A percentile compares a stretch with the other conserved stretches of the same genome.
These are phyloP conservation scores for Heteromurus nitidus DNA, from an alignment of 2,888 invertebrate species.

Conservation along the genomic window DNA sequence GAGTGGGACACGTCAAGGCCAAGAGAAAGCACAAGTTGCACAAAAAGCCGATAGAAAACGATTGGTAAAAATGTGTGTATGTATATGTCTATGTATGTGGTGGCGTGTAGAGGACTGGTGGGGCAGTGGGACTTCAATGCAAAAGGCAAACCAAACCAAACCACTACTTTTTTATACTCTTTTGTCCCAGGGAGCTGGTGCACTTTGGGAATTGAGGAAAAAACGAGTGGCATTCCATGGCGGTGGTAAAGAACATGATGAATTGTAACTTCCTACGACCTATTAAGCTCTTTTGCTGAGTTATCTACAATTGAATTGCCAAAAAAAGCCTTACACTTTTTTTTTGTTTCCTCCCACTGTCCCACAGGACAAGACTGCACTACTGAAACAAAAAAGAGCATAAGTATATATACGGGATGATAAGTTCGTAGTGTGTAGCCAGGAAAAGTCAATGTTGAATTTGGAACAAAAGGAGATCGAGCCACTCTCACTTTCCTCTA, in stretches of 20 bases:
- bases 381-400: background rate
- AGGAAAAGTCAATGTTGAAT: slow-evolving; percentile 23
- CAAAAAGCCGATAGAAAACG: background rate
- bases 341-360: slow-evolving; percentile 37
- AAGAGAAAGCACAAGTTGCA: background rate
- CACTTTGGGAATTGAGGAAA: background rate
- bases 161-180: no score
- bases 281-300: slow-evolving; percentile 60
- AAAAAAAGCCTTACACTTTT: slow-evolving; percentile 38
- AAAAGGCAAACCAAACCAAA: background rate
- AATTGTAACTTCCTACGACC: slow-evolving; percentile 57
- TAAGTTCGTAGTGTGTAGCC: no score
- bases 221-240: slow-evolving; percentile 25
- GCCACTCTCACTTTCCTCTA: no score
- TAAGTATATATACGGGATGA: no score
- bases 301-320: slow-evolving; percentile 60
- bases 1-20: slow-evolving; percentile 51
- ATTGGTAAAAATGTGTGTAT: background rate
- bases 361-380: background rate
- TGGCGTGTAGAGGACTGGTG: no score
- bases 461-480: no score
- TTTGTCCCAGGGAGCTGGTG: no score
- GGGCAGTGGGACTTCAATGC: no score
- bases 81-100: no score
- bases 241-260: slow-evolving; percentile 51